Evolutionary conservation across 2,888 invertebrate genomes (phyloP), one percentile per base, ranked within the genome.

Genomic region (Myathropa florea): DNA sequence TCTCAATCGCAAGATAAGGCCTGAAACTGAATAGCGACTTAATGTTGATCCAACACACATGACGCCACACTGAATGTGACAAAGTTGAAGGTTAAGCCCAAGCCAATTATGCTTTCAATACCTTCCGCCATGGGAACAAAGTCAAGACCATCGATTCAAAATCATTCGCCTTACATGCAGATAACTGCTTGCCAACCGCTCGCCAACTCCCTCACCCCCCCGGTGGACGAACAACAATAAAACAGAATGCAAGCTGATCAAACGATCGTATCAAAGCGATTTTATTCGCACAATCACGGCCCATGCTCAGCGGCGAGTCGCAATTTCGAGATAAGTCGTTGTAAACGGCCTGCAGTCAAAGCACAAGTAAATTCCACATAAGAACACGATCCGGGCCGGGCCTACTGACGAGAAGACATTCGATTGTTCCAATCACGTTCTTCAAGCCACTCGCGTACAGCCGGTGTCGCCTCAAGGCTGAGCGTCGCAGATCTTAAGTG

Each of bases 71-170:
- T 36, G 12, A 71, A 71, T 71, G 53, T 24, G 60, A 72, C 61
- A 67, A 70, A 64, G 63, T 75, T 73, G 73, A 73, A 73, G 78
- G 78, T 63, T 33, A 63, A 78, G 63, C 60, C 67, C 60, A 28
- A 18, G 60, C n/a, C 33, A 67, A 73, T 78, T 68, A 73, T 63
- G 39, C 28, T 53, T 72, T 61, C 30, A 33, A 33, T 28, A 26
- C 72, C 72, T 77, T 72, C 60, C 39, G 36, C 30, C 61, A 80
- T 80, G 80, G 55, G 79, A 84, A 80, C 75, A 84, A 84, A 76
- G 75, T 80, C 83, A 84, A 84, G 83, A 84, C 18, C 70, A 21
- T 73, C 33, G n/a, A 53, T 55, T 65, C 18, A 64, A 55, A 24
- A 79, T 28, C 53, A 14, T 57, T 78, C 30, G 18, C 64, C 28